Evolutionary conservation across 2,888 invertebrate genomes (phyloP), one percentile per base, ranked within the genome.

Genomic region (Tetramorium bicarinatum): DNA sequence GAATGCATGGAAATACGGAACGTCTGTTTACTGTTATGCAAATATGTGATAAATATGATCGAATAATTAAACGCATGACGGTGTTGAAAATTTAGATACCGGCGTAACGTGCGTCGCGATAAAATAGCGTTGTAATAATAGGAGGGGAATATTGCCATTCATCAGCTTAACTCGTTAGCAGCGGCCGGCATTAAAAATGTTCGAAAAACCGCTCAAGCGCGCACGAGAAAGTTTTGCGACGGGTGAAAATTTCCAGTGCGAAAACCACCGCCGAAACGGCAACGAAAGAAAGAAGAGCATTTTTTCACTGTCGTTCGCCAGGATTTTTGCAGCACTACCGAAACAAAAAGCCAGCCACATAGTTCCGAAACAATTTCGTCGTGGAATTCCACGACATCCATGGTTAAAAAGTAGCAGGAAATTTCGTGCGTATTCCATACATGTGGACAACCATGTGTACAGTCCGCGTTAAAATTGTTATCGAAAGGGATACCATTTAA

Each of bases 301-400:
- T 89, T 89, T 89, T 87, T 80, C 85, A 75, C 71, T 82, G 84
- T 77, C 84, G 85, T 82, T 79, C 83, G 74, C 56, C 56, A 72
- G 88, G 84, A 86, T 87, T 89, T 89, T 85, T 86, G 83, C 49
- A 54, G 64, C 69, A 52, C 6, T 49, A 66, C 52, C 76, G 75
- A 75, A 87, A 89, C 83, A 87, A 88, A 89, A 89, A 88, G 62
- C 86, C 62, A 83, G 77, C 77, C 89, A 88, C 91, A 92, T 92
- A 92, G 91, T 92, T 92, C 85, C 87, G 85, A 88, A 91, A 90
- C 91, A 91, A 92, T 91, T 92, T 86, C 77, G 84, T 86, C 88
- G 85, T 83, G 87, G 87, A 89, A 90, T 89, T 84, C 79, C 85
- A 74, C 86, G 81, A 86, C 86, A 85, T 83, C 61, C 88, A 79